Conservation (phyloP, 2,797 vertebrate genomes). For the Spatula versicolor region DNA sequence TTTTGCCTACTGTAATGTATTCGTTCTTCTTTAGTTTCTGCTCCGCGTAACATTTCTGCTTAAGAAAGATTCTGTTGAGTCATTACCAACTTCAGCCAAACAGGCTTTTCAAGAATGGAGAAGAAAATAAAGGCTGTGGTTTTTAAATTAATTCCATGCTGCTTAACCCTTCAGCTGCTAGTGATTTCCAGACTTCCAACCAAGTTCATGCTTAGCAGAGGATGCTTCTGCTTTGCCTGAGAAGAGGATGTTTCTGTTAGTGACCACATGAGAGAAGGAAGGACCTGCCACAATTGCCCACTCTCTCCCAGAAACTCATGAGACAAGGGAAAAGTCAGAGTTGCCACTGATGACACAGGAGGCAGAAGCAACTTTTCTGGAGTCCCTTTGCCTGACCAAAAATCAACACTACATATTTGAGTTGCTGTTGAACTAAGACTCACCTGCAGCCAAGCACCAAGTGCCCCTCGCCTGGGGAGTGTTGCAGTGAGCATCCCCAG, state of each 20-base stretch:
- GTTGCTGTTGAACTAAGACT: background rate
- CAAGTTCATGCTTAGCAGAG: background rate
- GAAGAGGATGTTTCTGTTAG: background rate
- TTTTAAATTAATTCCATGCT: slow-evolving; percentile 60
- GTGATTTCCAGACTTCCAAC: slow-evolving; percentile 19
- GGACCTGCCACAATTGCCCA: background rate
- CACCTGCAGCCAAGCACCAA: background rate
- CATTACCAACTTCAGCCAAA: slow-evolving; percentile 66
- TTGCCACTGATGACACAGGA: accelerated
- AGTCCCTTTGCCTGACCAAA: background rate
- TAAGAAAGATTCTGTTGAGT: slow-evolving; percentile 70
- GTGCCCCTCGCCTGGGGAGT: accelerated
- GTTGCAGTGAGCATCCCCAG: background rate
- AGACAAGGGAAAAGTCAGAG: background rate
- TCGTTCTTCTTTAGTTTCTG: slow-evolving; percentile 60
- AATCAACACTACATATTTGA: accelerated
- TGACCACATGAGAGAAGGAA: background rate
- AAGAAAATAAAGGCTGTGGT: slow-evolving; percentile 67
- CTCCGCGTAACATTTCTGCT: slow-evolving; percentile 30
- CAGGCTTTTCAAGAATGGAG: slow-evolving; percentile 73
- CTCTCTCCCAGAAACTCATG: background rate
- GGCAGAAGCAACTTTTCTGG: background rate
- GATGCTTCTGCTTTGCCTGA: background rate
- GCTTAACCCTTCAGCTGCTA: slow-evolving; percentile 64
- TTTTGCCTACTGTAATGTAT: background rate